These are phyloP conservation scores for Xenopus petersii DNA, from an alignment of 2,797 vertebrate species.

Conservation along the genomic window DNA sequence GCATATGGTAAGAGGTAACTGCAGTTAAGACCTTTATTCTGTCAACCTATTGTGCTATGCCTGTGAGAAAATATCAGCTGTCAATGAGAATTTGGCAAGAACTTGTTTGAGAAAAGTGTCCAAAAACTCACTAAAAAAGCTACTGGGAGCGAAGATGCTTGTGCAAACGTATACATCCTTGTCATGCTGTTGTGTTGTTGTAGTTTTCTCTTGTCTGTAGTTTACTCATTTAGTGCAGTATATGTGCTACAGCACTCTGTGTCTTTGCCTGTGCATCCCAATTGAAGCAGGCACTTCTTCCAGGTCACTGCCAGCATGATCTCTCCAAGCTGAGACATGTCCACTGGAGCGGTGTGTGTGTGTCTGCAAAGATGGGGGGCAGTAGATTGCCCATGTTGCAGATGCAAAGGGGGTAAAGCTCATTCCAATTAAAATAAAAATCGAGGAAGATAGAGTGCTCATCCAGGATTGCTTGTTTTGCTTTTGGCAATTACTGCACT, in stretches of 20 bases:
- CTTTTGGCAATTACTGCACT: constrained; percentile 39
- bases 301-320: constrained; percentile 36
- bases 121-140: neutral
- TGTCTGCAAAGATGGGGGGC: neutral
- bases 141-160: neutral
- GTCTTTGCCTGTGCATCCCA: constrained; percentile 27
- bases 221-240: neutral
- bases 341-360: constrained; percentile 25
- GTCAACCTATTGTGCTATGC: neutral
- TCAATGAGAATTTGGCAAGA: neutral
- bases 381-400: neutral
- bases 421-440: constrained; percentile 11
- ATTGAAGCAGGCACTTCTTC: constrained; percentile 31
- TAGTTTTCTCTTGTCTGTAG: constrained; percentile 5
- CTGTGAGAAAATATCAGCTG: neutral
- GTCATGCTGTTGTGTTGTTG: neutral
- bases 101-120: neutral
- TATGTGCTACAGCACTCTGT: neutral
- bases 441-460: constrained; percentile 5
- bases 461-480: constrained; percentile 6
- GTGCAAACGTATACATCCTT: no score
- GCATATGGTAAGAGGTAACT: no score
- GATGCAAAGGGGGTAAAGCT: constrained; percentile 5
- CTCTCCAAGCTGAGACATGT: constrained; percentile 32
- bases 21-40: no score